These are phyloP conservation scores for Trilocha varians DNA, from an alignment of 2,888 invertebrate genomes.

Conservation along the genomic window DNA sequence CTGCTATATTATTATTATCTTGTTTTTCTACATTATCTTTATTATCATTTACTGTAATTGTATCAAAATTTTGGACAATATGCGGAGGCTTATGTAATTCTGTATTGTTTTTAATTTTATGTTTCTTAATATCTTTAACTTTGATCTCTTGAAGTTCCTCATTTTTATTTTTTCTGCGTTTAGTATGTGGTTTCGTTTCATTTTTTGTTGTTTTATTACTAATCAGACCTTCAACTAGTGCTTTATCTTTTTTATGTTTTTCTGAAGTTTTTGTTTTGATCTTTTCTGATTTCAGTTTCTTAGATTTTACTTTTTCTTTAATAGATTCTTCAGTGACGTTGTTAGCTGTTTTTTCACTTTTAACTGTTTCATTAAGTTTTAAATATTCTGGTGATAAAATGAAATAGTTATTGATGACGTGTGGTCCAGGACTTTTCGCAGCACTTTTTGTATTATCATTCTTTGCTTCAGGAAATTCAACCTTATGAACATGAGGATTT, in stretches of 20 bases:
- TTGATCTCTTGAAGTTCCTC: background rate
- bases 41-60: background rate
- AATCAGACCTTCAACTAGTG: too few relatives aligned
- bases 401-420: conserved; percentile 35
- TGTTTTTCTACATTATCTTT: conserved; percentile 3
- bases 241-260: too few relatives aligned
- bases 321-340: background rate
- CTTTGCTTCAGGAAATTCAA: conserved; percentile 20
- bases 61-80: too few relatives aligned
- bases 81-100: background rate
- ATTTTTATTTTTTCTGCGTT: background rate
- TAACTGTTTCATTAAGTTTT: conserved; percentile 11
- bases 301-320: background rate
- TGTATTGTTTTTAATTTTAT: background rate
- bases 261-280: too few relatives aligned
- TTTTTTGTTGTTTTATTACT: background rate
- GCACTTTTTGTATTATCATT: too few relatives aligned
- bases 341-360: conserved; percentile 7
- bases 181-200: background rate
- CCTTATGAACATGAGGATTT: conserved; percentile 23
- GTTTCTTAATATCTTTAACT: background rate
- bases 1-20: too few relatives aligned
- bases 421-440: conserved; percentile 20
- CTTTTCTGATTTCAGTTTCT: too few relatives aligned
- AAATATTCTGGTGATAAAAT: conserved; percentile 26